Conservation (phyloP, 1,140 invertebrate genomes). For the Anoplolepis gracilipes region DNA sequence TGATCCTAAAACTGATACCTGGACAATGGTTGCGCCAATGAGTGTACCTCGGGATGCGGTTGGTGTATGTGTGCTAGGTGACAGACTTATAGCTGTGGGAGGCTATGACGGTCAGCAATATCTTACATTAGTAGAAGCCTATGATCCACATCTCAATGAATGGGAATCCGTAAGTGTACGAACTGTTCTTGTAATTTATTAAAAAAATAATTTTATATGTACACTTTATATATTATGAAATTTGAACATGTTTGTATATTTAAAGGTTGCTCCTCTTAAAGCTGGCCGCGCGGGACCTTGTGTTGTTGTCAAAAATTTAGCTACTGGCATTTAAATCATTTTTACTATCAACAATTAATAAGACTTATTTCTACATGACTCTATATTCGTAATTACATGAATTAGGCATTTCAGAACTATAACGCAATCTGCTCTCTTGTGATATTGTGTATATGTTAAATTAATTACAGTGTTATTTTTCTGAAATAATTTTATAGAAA, state of each 20-base stretch:
- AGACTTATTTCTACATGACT: background rate
- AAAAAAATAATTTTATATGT: conserved; percentile 5
- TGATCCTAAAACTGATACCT: conserved; percentile 93
- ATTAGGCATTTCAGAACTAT: conserved; percentile 24
- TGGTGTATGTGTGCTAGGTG: conserved; percentile 95
- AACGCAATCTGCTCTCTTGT: conserved; percentile 39
- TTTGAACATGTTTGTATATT: conserved; percentile 65
- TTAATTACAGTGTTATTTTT: conserved; percentile 37
- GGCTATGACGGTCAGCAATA: conserved; percentile 98
- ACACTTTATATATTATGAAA: background rate
- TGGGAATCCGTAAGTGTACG: conserved; percentile 90
- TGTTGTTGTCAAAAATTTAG: conserved; percentile 88
- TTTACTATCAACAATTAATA: conserved; percentile 17
- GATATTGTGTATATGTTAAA: conserved; percentile 42
- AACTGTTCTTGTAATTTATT: background rate
- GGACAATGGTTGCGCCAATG: conserved; percentile 96
- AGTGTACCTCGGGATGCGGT: conserved; percentile 95
- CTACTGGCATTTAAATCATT: conserved; percentile 23
- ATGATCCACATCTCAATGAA: conserved; percentile 95
- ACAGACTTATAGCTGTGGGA: conserved; percentile 95
- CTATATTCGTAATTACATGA: background rate
- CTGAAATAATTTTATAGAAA: conserved; percentile 29
- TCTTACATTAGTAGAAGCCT: conserved; percentile 96
- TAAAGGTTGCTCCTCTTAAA: conserved; percentile 90
- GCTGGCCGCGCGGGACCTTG: conserved; percentile 94